Evolutionary conservation across 64 coral and sea anemone genomes (phyloP), one percentile per base, ranked within the genome.

Genomic region (Pocillopora verrucosa): DNA sequence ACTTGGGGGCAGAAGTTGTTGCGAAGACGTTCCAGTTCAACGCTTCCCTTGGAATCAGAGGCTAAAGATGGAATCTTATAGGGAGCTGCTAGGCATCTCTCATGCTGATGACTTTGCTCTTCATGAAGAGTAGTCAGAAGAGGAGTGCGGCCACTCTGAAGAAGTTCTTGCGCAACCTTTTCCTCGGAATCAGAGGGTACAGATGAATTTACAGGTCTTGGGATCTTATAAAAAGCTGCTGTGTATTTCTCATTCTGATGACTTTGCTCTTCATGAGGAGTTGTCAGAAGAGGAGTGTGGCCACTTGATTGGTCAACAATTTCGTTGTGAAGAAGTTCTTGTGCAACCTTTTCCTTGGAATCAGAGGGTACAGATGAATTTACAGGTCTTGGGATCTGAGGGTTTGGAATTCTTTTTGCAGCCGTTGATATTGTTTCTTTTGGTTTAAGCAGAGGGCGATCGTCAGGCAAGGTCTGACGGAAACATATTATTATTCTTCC

Each of bases 31-130:
- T 51, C 41, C 41, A 51, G 41, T 51, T 4, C 41, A 7, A 51
- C 1, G 41, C 41, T 51, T 51, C 41, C 41, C 41, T 1, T 51
- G 41, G 1, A 51, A 51, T 51, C 41, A 51, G 3, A 51, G 1
- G 41, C 3, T 51, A 51, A 51, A 51, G 41, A 51, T 51, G 41
- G 7, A 51, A 51, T 51, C 1, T 51, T 51, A 1, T 51, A 51
- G 7, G 7, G 7, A 51, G 41, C 41, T 4, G 3, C 41, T 51
- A 0, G 0, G 13, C 5, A 36, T 62, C 9, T 4, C 10, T 81
- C 78, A 59, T 81, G 36, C 80, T 65, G 80, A 83, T 83, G 67
- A 22, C 80, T 61, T 16, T 36, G 60, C 61, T 12, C 9, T 65
- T 16, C 13, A 3, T 67, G 16, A 16, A 17, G 37, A 7, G 61